phyloP scores from a whole-genome alignment of 2,797 vertebrate genomes.

The Petrocephalus sullivani region DNA sequence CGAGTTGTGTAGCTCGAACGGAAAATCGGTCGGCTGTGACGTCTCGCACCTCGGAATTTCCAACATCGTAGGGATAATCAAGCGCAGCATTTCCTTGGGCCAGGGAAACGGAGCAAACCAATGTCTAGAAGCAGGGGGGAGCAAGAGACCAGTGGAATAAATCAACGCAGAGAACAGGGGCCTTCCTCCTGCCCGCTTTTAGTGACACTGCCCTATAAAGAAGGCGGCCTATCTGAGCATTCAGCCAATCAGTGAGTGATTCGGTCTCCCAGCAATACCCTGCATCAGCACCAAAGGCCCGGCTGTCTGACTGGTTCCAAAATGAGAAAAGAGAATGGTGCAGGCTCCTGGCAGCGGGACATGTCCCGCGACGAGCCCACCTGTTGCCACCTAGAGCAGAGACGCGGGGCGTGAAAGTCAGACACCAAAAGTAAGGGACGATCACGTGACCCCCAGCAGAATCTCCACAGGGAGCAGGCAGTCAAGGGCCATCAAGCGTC shows the following conservation, averaged over 20 bases:
- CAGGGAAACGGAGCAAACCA: background rate
- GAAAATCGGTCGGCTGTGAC: no score
- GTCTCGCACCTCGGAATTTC: no score
- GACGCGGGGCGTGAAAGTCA: background rate
- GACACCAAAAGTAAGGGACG: background rate
- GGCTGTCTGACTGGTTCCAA: background rate
- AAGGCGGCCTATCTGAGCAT: background rate
- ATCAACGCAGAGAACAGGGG: background rate
- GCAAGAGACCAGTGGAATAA: background rate
- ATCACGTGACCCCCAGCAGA: background rate
- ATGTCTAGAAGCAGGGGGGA: background rate
- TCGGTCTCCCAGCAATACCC: background rate
- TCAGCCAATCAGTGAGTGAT: background rate
- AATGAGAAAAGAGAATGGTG: background rate
- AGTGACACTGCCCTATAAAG: background rate
- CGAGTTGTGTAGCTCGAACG: no score
- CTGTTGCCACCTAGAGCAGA: background rate
- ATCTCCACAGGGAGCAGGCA: background rate
- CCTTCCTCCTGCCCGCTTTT: background rate
- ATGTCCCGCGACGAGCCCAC: background rate
- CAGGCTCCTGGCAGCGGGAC: background rate
- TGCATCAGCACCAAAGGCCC: background rate
- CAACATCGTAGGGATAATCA: no score
- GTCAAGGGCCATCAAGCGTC: background rate
- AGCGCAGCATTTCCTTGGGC: background rate